Percentiles rank a stretch among this genome's conserved stretches.
Conservation (phyloP, 2,888 invertebrate species). For the Lasioglossum villosulum region DNA sequence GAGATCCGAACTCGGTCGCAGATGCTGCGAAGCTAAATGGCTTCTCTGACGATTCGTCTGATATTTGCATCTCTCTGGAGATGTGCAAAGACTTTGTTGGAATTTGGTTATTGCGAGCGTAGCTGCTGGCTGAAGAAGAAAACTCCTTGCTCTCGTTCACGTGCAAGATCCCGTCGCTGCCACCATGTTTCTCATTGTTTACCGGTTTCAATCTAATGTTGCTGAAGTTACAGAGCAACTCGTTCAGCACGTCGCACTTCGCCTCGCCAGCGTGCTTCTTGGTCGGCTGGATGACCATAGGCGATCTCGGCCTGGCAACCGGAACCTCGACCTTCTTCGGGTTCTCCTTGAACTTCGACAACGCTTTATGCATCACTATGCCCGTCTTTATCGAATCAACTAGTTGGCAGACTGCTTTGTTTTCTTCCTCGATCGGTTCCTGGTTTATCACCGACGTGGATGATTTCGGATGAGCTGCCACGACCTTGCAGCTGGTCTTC, state of each 20-base stretch:
- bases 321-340: background rate
- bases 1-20: background rate
- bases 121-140: background rate
- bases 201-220: conserved; percentile 78
- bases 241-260: conserved; percentile 79
- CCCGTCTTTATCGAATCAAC: conserved; percentile 34
- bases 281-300: conserved; percentile 3
- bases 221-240: conserved; percentile 79
- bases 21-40: background rate
- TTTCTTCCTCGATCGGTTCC: conserved; percentile 13
- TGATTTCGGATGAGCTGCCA: conserved; percentile 69
- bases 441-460: background rate
- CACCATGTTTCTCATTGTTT: conserved; percentile 15
- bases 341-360: conserved; percentile 11
- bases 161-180: background rate
- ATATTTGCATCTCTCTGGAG: background rate
- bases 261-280: conserved; percentile 70
- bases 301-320: background rate
- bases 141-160: background rate
- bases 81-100: background rate
- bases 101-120: background rate
- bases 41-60: background rate
- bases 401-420: background rate
- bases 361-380: conserved; percentile 22
- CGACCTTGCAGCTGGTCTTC: conserved; percentile 58